A percentile compares a stretch with the other conserved stretches of the same genome.
These are phyloP conservation scores for Cynopterus brachyotis DNA, from an alignment of 2,113 vertebrate genomes.

Conservation along the genomic window DNA sequence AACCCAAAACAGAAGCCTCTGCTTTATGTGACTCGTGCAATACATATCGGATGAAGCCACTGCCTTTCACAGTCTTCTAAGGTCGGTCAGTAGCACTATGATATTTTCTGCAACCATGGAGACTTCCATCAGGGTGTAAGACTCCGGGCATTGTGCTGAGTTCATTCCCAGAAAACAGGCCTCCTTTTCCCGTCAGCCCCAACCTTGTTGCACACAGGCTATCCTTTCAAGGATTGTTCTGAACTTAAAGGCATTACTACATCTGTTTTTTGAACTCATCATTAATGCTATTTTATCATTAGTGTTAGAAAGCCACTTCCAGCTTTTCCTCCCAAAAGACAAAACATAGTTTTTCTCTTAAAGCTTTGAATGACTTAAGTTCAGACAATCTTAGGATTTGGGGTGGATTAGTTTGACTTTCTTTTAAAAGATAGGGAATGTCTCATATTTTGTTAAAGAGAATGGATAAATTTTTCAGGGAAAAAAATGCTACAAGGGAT, in stretches of 20 bases:
- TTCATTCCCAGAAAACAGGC: neutral
- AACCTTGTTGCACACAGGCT: neutral
- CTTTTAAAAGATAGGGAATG: no score
- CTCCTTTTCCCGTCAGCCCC: neutral
- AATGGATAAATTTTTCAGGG: neutral
- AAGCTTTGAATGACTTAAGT: neutral
- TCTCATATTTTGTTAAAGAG: neutral
- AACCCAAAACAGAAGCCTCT: neutral
- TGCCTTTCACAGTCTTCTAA: neutral
- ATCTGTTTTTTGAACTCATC: neutral
- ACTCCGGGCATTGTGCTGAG: neutral
- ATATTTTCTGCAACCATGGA: neutral
- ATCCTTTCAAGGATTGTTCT: neutral
- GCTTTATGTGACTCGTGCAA: neutral
- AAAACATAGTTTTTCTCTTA: neutral
- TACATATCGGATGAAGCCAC: neutral
- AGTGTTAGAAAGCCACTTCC: neutral
- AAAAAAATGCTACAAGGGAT: neutral
- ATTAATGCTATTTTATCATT: neutral
- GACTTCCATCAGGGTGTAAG: neutral
- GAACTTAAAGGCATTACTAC: neutral
- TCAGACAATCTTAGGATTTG: neutral
- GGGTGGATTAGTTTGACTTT: neutral
- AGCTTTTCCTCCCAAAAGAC: neutral
- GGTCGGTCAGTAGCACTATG: neutral